Evolutionary conservation across 2,888 invertebrate species (phyloP).

Genomic region (Leucozona laternaria): DNA sequence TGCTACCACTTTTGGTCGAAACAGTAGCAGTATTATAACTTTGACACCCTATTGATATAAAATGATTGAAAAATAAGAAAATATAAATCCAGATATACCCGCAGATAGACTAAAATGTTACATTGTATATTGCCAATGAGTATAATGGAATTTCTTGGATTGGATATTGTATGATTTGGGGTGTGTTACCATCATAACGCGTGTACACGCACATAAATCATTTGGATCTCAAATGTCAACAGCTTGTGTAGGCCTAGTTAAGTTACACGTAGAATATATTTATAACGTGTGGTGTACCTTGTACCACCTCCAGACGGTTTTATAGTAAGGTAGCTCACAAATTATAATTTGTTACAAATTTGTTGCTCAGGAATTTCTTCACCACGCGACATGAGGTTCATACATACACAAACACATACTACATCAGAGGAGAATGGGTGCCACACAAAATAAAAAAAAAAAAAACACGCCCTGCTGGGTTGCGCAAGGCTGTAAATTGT

Average conservation of each 20-base stretch:
- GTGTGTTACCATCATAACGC: conserved; percentile 63
- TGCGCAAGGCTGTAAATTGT: conserved; percentile 54
- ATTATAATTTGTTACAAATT: conserved; percentile 48
- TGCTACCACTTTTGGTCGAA: conserved; percentile 26
- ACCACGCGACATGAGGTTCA: conserved; percentile 34
- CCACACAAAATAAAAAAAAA: conserved; percentile 28
- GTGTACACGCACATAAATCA: conserved; percentile 60
- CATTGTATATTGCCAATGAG: conserved; percentile 5
- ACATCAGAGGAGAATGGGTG: conserved; percentile 48
- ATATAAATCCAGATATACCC: neutral
- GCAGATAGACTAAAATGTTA: neutral
- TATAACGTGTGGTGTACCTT: conserved; percentile 18
- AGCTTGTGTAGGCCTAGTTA: conserved; percentile 56
- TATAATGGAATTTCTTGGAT: conserved; percentile 12
- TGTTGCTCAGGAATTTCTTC: conserved; percentile 49
- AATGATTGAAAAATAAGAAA: conserved; percentile 12
- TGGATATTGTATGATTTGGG: conserved; percentile 48
- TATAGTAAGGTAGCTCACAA: conserved; percentile 51
- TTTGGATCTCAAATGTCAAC: conserved; percentile 63
- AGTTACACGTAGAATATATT: neutral
- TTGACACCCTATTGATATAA: conserved; percentile 48
- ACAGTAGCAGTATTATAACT: conserved; percentile 56
- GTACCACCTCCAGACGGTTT: conserved; percentile 57
- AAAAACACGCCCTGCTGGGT: conserved; percentile 62
- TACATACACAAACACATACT: neutral